Conservation (phyloP, 2,888 invertebrate species). For the Pasiphila rectangulata region DNA sequence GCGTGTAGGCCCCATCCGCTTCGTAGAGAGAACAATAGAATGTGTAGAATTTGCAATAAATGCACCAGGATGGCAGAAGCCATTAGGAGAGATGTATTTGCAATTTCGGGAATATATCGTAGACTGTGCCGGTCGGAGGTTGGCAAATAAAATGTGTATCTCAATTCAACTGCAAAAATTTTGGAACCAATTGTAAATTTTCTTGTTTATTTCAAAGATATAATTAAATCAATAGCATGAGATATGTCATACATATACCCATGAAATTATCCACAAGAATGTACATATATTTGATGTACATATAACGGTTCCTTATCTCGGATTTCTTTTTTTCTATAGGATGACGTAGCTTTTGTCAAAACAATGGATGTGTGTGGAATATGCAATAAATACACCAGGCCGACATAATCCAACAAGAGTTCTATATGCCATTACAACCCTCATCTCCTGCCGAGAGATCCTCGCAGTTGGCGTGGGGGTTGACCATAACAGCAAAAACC, state of each 20-base stretch:
- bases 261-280: too few relatives aligned
- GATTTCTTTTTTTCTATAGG: neutral
- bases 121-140: neutral
- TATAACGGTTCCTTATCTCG: neutral
- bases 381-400: neutral
- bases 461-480: neutral
- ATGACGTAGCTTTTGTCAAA: neutral
- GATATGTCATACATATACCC: too few relatives aligned
- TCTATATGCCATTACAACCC: neutral
- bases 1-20: neutral
- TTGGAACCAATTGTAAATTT: too few relatives aligned
- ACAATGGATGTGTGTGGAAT: neutral
- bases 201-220: too few relatives aligned
- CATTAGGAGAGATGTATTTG: constrained; percentile 9
- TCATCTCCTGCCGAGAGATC: neutral
- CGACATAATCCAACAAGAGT: neutral
- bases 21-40: constrained; percentile 8
- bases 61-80: constrained; percentile 18
- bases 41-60: constrained; percentile 28
- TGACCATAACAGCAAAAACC: constrained; percentile 5
- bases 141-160: neutral
- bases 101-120: constrained; percentile 5
- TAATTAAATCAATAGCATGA: too few relatives aligned
- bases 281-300: too few relatives aligned
- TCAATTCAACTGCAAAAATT: neutral